Conservation (phyloP, 2,888 invertebrate species). For the Antheraea assamensis region DNA sequence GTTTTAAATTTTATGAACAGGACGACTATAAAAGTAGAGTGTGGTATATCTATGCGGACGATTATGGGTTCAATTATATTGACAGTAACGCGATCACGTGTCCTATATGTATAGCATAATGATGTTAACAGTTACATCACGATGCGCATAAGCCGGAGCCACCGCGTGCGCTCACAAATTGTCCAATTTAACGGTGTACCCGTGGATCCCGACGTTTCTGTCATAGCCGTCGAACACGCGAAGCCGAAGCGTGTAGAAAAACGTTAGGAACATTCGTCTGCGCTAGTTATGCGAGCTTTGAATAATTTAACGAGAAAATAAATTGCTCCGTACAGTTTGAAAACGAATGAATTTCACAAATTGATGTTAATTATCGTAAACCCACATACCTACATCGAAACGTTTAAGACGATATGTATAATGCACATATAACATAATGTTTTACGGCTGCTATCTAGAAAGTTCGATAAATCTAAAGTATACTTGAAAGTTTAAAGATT, state of each 20-base stretch:
- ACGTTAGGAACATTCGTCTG: slow-evolving; percentile 18
- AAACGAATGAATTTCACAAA: slow-evolving; percentile 12
- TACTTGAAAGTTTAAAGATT: neutral
- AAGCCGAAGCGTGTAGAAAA: slow-evolving; percentile 21
- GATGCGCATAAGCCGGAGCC: slow-evolving; percentile 57
- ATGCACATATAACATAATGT: slow-evolving; percentile 4
- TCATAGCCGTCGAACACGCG: slow-evolving; percentile 19
- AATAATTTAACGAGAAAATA: slow-evolving; percentile 13
- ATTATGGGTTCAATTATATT: slow-evolving; percentile 4
- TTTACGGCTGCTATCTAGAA: neutral
- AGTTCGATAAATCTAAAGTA: neutral
- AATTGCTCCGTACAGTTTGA: slow-evolving; percentile 15
- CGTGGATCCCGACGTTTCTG: slow-evolving; percentile 37
- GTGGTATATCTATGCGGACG: neutral
- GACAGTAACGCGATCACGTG: slow-evolving; percentile 53
- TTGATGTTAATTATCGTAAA: slow-evolving; percentile 18
- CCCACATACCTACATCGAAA: slow-evolving; percentile 17
- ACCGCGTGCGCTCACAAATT: slow-evolving; percentile 67
- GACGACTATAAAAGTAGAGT: neutral
- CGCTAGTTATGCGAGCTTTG: slow-evolving; percentile 9
- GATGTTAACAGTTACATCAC: slow-evolving; percentile 69
- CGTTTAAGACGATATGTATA: slow-evolving; percentile 11
- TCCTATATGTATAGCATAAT: slow-evolving; percentile 70
- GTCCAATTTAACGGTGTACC: slow-evolving; percentile 77
- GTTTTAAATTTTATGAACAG: neutral